Evolutionary conservation across 2,797 vertebrate species (phyloP).

Genomic region (Sebastiscus tertius): DNA sequence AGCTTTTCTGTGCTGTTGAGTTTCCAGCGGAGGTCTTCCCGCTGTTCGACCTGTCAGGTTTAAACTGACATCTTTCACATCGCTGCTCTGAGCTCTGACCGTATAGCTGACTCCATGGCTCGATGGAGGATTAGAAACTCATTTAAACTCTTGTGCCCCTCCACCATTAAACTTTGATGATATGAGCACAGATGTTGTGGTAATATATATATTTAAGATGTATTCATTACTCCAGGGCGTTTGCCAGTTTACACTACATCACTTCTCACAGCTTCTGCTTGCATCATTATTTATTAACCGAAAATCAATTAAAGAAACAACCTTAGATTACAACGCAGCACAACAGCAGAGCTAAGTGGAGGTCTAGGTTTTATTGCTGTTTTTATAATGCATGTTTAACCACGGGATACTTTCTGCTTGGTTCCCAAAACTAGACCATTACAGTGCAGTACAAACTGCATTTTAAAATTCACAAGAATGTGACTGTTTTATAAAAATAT

Average conservation of each 20-base stretch:
- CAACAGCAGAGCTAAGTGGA: neutral
- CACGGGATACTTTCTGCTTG: neutral
- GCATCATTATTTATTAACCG: slow-evolving; percentile 43
- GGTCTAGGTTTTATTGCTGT: neutral
- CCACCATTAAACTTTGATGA: slow-evolving; percentile 19
- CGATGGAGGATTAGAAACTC: neutral
- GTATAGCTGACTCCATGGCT: neutral
- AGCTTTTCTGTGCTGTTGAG: neutral
- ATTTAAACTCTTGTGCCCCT: neutral
- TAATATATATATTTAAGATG: slow-evolving; percentile 23
- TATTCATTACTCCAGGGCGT: slow-evolving; percentile 3
- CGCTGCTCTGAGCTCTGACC: neutral
- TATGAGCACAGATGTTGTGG: slow-evolving; percentile 5
- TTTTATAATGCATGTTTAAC: slow-evolving; percentile 15
- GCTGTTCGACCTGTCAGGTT: slow-evolving; percentile 37
- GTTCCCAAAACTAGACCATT: neutral
- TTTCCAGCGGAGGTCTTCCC: slow-evolving; percentile 10
- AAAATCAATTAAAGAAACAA: slow-evolving; percentile 5
- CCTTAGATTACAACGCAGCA: neutral
- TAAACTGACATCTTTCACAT: slow-evolving; percentile 21
- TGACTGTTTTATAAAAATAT: neutral
- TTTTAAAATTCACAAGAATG: neutral
- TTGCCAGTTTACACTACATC: slow-evolving; percentile 3
- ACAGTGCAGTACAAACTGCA: neutral
- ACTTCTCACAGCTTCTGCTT: slow-evolving; percentile 1